A percentile compares a stretch with the other conserved stretches of the same genome.
Conservation (phyloP, 2,113 vertebrate genomes). For the Eleginops maclovinus region DNA sequence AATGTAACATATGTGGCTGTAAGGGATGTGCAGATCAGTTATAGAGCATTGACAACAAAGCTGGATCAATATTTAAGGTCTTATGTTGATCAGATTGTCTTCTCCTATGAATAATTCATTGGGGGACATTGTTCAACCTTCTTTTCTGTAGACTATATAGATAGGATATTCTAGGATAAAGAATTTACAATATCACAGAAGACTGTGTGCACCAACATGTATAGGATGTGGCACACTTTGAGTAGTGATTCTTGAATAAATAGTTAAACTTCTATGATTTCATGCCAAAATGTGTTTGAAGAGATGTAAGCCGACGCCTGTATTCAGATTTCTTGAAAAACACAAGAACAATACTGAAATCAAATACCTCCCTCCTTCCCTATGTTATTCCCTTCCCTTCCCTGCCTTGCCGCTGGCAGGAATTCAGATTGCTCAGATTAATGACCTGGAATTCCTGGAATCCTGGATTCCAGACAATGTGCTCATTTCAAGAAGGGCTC, state of each 20-base stretch:
- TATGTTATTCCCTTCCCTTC: constrained; percentile 69
- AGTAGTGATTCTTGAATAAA: not conserved
- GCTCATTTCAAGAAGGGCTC: constrained; percentile 63
- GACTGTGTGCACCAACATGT: not conserved
- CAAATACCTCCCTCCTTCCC: constrained; percentile 44
- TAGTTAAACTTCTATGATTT: not conserved
- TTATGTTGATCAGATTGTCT: constrained; percentile 29
- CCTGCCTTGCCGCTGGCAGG: constrained; percentile 73
- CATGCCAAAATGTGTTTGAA: not conserved
- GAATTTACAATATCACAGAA: not conserved
- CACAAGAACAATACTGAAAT: constrained; percentile 68
- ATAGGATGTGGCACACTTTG: not conserved
- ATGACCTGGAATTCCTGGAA: constrained; percentile 86
- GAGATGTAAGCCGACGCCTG: not conserved
- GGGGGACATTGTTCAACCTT: constrained; percentile 5
- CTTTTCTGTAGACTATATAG: not conserved
- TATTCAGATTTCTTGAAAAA: constrained; percentile 13
- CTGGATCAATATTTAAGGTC: not conserved
- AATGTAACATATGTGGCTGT: not conserved
- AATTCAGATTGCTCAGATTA: constrained; percentile 83
- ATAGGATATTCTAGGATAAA: not conserved
- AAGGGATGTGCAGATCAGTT: not conserved
- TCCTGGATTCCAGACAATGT: constrained; percentile 80
- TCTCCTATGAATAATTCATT: constrained; percentile 57
- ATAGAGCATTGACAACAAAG: not conserved